Base-by-base conservation (phyloP, 2,888 invertebrate genomes). In the Cheilosia grossa region DNA sequence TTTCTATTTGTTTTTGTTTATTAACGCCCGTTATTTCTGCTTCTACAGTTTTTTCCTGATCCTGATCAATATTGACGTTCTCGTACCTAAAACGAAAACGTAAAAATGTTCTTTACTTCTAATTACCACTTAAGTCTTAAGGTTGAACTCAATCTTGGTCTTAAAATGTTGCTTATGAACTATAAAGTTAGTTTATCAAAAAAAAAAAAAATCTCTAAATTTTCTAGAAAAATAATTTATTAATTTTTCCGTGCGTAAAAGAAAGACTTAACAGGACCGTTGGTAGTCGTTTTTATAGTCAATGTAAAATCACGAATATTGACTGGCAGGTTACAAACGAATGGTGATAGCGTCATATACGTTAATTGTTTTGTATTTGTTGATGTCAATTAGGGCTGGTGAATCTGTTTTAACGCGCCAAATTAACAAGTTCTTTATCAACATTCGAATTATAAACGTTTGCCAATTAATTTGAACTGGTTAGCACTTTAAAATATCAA, bases 381-480 rank as follows among this genome's bases (percentile, higher is more conserved):
- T 42, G 15, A 37, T 54, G 15, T 42, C 54, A 67, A 67, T 53
- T 40, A 40, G 51, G 51, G 64, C 51, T 66, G 10, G 2, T 15
- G 10, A 54, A 54, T 53, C 42, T 24, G 40, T 42, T 4, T 54
- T 42, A 54, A 53, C 13, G 42, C 30, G 30, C 15, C 66, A 37
- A 37, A 33, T 51, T 53, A 54, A 63, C 73, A 54, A 64, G 53
- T 73, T 47, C 1, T 44, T 56, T 30, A 27, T 47, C 56, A 44
- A 21, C 3, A 73, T 44, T 61, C 33, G 37, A 19, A 44, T 54
- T 42, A 13, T 63, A 64, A 54, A 42, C 53, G 63, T 63, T 44
- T 21, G 24, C 54, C 63, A 63, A 64, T 54, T 54, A 73, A 73
- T 73, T 64, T 73, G 13, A 33, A 5, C 37, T 37, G 44, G 13